Evolutionary conservation across 2,113 vertebrate genomes (phyloP).

Genomic region (Pao palembangensis): DNA sequence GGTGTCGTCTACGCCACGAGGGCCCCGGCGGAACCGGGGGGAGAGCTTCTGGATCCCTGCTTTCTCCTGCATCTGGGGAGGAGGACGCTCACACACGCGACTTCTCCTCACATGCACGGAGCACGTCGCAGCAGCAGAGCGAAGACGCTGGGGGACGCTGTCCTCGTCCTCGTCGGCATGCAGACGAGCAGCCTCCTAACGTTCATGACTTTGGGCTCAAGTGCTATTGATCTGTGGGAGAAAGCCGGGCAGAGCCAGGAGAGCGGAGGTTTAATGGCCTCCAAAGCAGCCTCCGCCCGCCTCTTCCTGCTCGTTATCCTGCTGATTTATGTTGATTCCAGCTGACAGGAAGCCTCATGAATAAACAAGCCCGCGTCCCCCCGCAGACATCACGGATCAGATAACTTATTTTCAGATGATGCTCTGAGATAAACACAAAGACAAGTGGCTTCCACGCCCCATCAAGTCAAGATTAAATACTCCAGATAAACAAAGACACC

Average conservation of each 20-base stretch:
- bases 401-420: neutral
- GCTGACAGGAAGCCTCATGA: conserved; percentile 2
- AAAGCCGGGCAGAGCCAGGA: conserved; percentile 41
- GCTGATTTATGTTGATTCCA: conserved; percentile 21
- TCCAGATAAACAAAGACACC: neutral
- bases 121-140: too few relatives aligned
- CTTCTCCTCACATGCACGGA: too few relatives aligned
- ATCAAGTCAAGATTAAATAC: neutral
- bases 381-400: neutral
- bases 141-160: too few relatives aligned
- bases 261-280: conserved; percentile 30
- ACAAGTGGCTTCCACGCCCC: neutral
- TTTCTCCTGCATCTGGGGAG: too few relatives aligned
- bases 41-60: too few relatives aligned
- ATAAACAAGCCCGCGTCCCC: conserved; percentile 6
- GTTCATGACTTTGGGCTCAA: conserved; percentile 65
- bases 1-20: too few relatives aligned
- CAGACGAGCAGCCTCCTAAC: conserved; percentile 54
- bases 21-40: too few relatives aligned
- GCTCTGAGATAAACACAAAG: neutral
- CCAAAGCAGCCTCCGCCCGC: conserved; percentile 11
- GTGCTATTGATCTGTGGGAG: conserved; percentile 64
- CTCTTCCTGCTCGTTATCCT: conserved; percentile 21
- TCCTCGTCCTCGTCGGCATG: conserved; percentile 57
- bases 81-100: too few relatives aligned